Conservation (phyloP, 2,888 invertebrate genomes). For the Eulithis testata region DNA sequence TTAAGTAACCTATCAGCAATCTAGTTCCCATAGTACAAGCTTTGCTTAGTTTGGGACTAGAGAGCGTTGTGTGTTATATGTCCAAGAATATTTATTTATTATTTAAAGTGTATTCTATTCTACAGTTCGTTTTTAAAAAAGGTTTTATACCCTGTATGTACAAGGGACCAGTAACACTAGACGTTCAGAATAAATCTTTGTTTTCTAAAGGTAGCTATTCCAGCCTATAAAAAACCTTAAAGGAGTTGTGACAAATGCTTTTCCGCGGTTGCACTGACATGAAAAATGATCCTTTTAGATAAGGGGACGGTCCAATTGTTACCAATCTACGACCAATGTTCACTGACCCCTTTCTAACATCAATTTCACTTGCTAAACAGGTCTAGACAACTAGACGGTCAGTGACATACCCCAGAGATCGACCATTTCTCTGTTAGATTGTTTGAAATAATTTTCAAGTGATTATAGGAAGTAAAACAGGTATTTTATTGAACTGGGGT, state of each 20-base stretch:
- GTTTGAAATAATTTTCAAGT: slow-evolving; percentile 61
- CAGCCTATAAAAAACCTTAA: slow-evolving; percentile 68
- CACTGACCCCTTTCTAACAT: slow-evolving; percentile 43
- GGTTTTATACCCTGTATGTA: slow-evolving; percentile 11
- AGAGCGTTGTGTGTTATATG: too few species aligned
- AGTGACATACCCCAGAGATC: slow-evolving; percentile 56
- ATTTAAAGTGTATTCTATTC: too few species aligned
- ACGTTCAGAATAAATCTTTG: slow-evolving; percentile 47
- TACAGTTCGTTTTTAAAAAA: too few species aligned
- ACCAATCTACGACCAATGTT: slow-evolving; percentile 58
- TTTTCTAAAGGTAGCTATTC: slow-evolving; percentile 61
- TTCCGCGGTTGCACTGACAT: slow-evolving; percentile 73
- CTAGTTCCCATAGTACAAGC: too few species aligned
- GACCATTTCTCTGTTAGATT: slow-evolving; percentile 52
- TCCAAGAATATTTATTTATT: too few species aligned
- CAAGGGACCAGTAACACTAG: too few species aligned
- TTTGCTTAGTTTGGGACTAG: too few species aligned
- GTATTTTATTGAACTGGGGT: slow-evolving; percentile 8
- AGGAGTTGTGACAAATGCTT: slow-evolving; percentile 77
- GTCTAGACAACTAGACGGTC: slow-evolving; percentile 44
- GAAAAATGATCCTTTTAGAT: slow-evolving; percentile 80
- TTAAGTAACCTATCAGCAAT: too few species aligned
- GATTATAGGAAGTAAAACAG: slow-evolving; percentile 43
- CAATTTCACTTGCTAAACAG: slow-evolving; percentile 21
- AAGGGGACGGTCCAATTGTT: slow-evolving; percentile 75